Evolutionary conservation across 2,113 vertebrate genomes (phyloP), one percentile per base, ranked within the genome.

Genomic region (Callaeas wilsoni): DNA sequence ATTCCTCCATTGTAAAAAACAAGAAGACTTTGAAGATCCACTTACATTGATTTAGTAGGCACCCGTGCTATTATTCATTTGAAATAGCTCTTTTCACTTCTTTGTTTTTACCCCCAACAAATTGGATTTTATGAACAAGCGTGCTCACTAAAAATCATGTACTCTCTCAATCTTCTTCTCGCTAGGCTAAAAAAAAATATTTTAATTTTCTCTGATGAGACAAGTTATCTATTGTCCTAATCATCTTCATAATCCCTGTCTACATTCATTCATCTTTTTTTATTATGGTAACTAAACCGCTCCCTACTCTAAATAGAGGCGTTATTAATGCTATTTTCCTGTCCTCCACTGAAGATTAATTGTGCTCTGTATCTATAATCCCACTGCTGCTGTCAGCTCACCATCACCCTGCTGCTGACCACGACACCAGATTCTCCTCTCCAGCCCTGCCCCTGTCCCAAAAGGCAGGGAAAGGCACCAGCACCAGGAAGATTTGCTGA

Each of bases 181-280:
- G 23, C 92, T 49, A 30, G 55, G 71, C 75, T 93, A 60, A 78
- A 94, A 96, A 85, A 74, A 13, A 42, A 4, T 6, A 0, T 7
- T 4, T 96, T 87, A 77, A 96, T 96, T 96, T 93, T 94, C 91
- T 92, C 71, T 92, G 94, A 97, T 94, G 89, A 96, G 89, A 93
- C 83, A 87, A 93, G 95, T 94, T 97, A 96, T 94, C 95, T 96
- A 84, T 91, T 97, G 96, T 95, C 86, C 93, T 92, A 94, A 96
- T 96, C 94, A 93, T 92, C 93, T 89, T 89, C 96, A 94, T 93
- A 96, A 96, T 92, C 96, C 96, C 68, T 75, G 94, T 86, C 95
- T 81, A 77, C 77, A 89, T 71, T 81, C 89, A 95, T 94, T 91
- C 76, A 89, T 96, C 94, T 96, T 94, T 95, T 95, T 94, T 93